phyloP scores from a whole-genome alignment of 2,888 invertebrate genomes.

The Andrena flavipes region DNA sequence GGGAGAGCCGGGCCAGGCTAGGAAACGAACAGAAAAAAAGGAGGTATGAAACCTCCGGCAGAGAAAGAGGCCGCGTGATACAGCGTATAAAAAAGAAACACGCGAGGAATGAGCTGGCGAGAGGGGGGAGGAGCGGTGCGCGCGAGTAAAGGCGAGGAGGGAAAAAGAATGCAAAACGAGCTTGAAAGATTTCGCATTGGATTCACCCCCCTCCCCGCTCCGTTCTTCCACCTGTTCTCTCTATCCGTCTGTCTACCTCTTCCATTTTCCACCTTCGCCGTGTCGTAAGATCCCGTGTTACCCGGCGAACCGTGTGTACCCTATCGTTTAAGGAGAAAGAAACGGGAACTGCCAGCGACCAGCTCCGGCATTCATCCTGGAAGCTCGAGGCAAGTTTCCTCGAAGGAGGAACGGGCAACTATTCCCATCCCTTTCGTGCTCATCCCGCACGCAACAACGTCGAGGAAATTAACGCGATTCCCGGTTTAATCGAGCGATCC shows the following conservation, averaged over 20 bases:
- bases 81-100: conserved; percentile 7
- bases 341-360: conserved; percentile 14
- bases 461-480: not conserved
- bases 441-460: not conserved
- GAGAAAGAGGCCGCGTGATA: conserved; percentile 50
- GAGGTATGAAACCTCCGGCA: conserved; percentile 35
- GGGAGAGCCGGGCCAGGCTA: not conserved
- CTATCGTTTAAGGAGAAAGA: conserved; percentile 37
- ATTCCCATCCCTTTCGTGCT: not conserved
- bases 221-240: conserved; percentile 50
- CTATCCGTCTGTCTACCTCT: conserved; percentile 21
- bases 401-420: not conserved
- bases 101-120: conserved; percentile 7
- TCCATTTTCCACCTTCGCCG: conserved; percentile 49
- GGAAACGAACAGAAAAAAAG: conserved; percentile 21
- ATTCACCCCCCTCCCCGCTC: conserved; percentile 7
- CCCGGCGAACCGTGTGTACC: conserved; percentile 22
- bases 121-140: conserved; percentile 18
- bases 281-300: conserved; percentile 37
- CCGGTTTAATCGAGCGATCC: conserved; percentile 16
- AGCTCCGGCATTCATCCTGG: conserved; percentile 32
- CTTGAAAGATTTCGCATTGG: conserved; percentile 68
- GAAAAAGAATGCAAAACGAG: conserved; percentile 59
- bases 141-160: conserved; percentile 25
- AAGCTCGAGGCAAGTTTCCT: not conserved